phyloP scores from a whole-genome alignment of 2,888 invertebrate species.

The Oscheius sp. region DNA sequence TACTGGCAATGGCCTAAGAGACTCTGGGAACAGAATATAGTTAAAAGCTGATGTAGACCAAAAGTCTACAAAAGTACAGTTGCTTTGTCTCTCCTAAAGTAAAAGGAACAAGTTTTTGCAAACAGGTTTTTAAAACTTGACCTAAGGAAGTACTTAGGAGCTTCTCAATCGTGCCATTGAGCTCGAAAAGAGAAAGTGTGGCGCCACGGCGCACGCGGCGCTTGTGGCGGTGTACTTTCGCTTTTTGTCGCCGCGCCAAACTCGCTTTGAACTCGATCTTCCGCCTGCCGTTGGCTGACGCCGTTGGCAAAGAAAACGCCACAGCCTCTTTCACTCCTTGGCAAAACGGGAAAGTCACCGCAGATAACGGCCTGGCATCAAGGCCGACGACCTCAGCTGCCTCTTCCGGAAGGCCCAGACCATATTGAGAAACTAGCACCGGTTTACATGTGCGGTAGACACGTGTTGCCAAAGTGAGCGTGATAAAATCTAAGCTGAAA shows the following conservation, averaged over 20 bases:
- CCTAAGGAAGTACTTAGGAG: neutral
- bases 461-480: too few species aligned
- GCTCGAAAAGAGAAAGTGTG: conserved; percentile 8
- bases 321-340: too few species aligned
- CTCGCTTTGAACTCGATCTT: conserved; percentile 29
- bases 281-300: conserved; percentile 7
- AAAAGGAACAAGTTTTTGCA: conserved; percentile 6
- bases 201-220: neutral
- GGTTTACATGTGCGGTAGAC: too few species aligned
- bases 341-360: conserved; percentile 1
- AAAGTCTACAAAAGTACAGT: neutral
- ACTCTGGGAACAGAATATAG: too few species aligned
- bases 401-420: too few species aligned
- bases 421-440: too few species aligned
- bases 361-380: conserved; percentile 22
- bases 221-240: conserved; percentile 24
- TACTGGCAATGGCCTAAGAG: too few species aligned
- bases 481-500: too few species aligned
- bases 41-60: too few species aligned
- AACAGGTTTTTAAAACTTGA: conserved; percentile 19
- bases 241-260: conserved; percentile 22
- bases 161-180: neutral
- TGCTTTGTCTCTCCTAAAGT: too few species aligned
- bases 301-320: neutral
- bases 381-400: conserved; percentile 8